Conservation (phyloP, 2,113 vertebrate genomes). For the Leptodactylus fuscus region DNA sequence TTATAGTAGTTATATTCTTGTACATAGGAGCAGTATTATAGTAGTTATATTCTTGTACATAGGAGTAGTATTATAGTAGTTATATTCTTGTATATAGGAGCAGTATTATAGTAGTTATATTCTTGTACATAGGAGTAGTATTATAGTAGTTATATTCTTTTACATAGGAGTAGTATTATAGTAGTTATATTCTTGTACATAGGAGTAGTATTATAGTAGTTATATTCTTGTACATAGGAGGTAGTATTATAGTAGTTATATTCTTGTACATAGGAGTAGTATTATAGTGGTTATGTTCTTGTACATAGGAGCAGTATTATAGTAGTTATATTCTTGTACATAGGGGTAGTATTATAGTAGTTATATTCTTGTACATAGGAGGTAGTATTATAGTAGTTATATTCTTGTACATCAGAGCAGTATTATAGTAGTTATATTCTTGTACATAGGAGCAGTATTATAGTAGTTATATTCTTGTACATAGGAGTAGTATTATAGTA, state of each 20-base stretch:
- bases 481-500: too few relatives aligned
- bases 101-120: background rate
- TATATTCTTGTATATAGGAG: background rate
- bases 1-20: conserved; percentile 2
- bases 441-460: too few relatives aligned
- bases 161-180: background rate
- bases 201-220: background rate
- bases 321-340: too few relatives aligned
- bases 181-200: background rate
- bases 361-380: too few relatives aligned
- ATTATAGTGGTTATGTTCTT: too few relatives aligned
- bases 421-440: too few relatives aligned
- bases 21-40: background rate
- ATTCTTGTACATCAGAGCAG: too few relatives aligned
- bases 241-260: background rate
- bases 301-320: too few relatives aligned
- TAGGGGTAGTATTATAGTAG: too few relatives aligned
- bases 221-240: background rate
- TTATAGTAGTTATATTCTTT: conserved; percentile 11
- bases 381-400: too few relatives aligned
- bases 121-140: background rate
- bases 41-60: background rate
- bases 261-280: too few relatives aligned
- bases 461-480: too few relatives aligned
- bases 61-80: background rate